These are phyloP conservation scores for Bostrychus sinensis DNA, from an alignment of 2,113 vertebrate genomes.

Conservation along the genomic window DNA sequence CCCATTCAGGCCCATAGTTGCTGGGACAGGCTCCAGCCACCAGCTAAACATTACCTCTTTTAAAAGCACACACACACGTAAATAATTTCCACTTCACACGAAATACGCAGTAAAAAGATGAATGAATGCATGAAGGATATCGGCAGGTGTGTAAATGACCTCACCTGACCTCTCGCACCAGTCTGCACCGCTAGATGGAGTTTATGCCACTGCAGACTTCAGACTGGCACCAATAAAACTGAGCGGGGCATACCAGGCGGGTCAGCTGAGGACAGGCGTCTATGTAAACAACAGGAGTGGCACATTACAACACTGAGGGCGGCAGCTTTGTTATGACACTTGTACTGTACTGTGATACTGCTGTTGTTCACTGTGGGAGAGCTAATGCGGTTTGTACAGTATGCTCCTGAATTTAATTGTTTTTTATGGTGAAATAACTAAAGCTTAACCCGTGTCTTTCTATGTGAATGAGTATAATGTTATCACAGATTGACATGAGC, in stretches of 20 bases:
- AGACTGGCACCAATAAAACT: not conserved
- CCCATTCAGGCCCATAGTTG: no score
- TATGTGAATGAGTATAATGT: no score
- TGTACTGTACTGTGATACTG: not conserved
- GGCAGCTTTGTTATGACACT: not conserved
- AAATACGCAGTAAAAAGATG: no score
- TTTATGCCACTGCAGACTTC: not conserved
- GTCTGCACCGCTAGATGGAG: not conserved
- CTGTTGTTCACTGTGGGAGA: not conserved
- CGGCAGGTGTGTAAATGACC: not conserved
- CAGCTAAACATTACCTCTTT: no score
- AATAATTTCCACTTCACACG: no score
- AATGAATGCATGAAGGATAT: not conserved
- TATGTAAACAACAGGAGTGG: not conserved
- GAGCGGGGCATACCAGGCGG: not conserved
- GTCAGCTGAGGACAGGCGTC: not conserved
- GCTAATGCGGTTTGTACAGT: not conserved
- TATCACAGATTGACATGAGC: no score
- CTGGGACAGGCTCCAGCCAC: no score
- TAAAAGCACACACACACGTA: no score
- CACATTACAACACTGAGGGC: not conserved
- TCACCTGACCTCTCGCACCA: not conserved
- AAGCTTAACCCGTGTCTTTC: no score
- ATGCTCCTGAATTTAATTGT: constrained; percentile 37
- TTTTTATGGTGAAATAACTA: no score